Base-by-base conservation (phyloP, 2,888 invertebrate genomes). In the Cactoblastis cactorum region DNA sequence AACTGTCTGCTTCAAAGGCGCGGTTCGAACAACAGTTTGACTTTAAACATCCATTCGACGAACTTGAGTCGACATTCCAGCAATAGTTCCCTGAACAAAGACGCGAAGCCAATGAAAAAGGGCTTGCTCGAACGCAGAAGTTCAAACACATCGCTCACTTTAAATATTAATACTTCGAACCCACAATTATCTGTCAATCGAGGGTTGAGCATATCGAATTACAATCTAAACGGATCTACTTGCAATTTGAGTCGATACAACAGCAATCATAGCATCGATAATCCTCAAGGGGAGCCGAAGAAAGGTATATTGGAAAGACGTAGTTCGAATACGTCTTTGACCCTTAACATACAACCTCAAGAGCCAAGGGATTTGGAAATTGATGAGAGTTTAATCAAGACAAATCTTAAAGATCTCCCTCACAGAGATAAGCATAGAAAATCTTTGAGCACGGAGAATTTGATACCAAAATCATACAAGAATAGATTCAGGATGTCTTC, bases 91-190 rank as follows among this genome's bases (percentile, higher is more conserved):
- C 74, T 92, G 2, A 91, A 87, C 52, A 86, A 85, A 65, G 88
- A 87, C 5, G 71, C 72, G 0, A 88, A 83, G 63, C 61, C 71
- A 0, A 90, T 83, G 39, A 91, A 91, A 37, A 95, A 95, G 64
- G 95, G 96, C 6, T 80, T 96, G 1, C 81, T 96, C 3, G 96
- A 96, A 72, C 91, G 98, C 19, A 91, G 98, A 49, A 97, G 97
- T 47, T 97, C 97, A 1, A 97, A 96, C 72, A 96, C 97, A 0
- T 97, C 97, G 51, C 84, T 98, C 1, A 97, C 97, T 0, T 92
- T 98, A 17, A 96, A 95, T 53, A 89, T 90, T 6, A 89, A 87
- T 52, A 84, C 69, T 18, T 85, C 87, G 0, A 88, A 86, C 51
- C 83, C 88, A 0, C 90, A 89, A 51, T 58, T 90, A 19, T 90